A percentile compares a stretch with the other conserved stretches of the same genome.
These are phyloP conservation scores for Caenorhabditis doughertyi DNA, from an alignment of 2,888 invertebrate species.

Conservation along the genomic window DNA sequence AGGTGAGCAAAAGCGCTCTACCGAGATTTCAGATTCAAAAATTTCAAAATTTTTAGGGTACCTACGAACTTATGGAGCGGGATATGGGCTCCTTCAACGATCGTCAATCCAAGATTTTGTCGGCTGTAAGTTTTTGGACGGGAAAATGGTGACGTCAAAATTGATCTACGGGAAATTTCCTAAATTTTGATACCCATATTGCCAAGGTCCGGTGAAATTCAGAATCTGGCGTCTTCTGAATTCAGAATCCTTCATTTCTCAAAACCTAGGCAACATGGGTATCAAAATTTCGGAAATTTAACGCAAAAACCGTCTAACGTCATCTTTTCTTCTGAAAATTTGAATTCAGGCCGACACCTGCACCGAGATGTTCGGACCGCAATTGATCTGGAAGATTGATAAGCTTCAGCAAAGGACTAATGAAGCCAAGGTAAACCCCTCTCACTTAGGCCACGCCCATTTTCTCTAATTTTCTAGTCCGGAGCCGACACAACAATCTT, in stretches of 20 bases:
- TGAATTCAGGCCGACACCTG: conserved; percentile 78
- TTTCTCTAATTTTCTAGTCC: conserved; percentile 66
- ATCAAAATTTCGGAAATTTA: too few relatives aligned
- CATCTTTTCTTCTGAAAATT: background rate
- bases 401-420: conserved; percentile 81
- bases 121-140: conserved; percentile 13
- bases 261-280: too few relatives aligned
- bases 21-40: background rate
- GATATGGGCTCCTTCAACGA: conserved; percentile 52
- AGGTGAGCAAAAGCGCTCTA: conserved; percentile 31
- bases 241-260: too few relatives aligned
- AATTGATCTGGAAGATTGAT: conserved; percentile 84
- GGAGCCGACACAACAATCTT: conserved; percentile 83
- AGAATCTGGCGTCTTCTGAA: too few relatives aligned
- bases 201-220: too few relatives aligned
- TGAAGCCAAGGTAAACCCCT: conserved; percentile 78
- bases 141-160: too few relatives aligned
- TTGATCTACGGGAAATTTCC: too few relatives aligned
- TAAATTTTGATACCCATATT: too few relatives aligned
- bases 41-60: conserved; percentile 1
- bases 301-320: too few relatives aligned
- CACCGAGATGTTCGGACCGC: conserved; percentile 83
- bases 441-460: background rate
- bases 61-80: conserved; percentile 57
- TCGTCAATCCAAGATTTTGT: conserved; percentile 39